Percentiles rank a stretch among this genome's conserved stretches.
Conservation (phyloP, 2,797 vertebrate genomes). For the Nannoperca australis region DNA sequence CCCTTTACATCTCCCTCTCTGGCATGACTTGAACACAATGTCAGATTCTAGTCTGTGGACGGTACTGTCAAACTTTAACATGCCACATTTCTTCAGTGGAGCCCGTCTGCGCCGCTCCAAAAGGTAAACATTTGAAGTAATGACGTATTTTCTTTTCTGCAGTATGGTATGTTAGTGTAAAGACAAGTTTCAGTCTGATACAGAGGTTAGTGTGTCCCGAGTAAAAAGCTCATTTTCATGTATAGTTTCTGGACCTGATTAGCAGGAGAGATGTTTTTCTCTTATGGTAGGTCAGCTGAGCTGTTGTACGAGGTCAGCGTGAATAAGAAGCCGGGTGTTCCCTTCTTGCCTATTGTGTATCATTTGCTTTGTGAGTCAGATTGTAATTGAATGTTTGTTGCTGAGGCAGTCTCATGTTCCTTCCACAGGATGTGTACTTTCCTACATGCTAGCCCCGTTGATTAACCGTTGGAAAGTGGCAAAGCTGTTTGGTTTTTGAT, state of each 20-base stretch:
- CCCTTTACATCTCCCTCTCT: slow-evolving; percentile 59
- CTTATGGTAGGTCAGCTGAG: slow-evolving; percentile 33
- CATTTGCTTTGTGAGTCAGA: slow-evolving; percentile 63
- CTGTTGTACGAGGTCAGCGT: slow-evolving; percentile 32
- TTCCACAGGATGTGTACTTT: slow-evolving; percentile 58
- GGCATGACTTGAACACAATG: slow-evolving; percentile 83
- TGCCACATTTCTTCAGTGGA: slow-evolving; percentile 91
- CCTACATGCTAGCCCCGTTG: slow-evolving; percentile 6
- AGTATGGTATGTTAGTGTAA: not conserved
- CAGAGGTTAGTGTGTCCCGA: not conserved
- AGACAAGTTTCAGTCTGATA: not conserved
- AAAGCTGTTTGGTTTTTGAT: slow-evolving; percentile 6
- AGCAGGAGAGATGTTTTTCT: slow-evolving; percentile 22
- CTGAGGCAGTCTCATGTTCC: slow-evolving; percentile 54
- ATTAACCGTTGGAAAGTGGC: slow-evolving; percentile 26
- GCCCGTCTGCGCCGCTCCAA: slow-evolving; percentile 92
- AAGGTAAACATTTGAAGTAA: slow-evolving; percentile 84
- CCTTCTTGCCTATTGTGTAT: slow-evolving; percentile 54
- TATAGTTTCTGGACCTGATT: not conserved
- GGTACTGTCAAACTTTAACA: slow-evolving; percentile 91
- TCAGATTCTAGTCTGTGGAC: slow-evolving; percentile 93
- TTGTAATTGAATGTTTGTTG: slow-evolving; percentile 60
- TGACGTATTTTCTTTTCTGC: not conserved
- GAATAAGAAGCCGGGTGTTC: slow-evolving; percentile 65
- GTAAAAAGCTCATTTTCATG: not conserved